Base-by-base conservation (phyloP, 2,888 invertebrate genomes). In the Acronicta alni region DNA sequence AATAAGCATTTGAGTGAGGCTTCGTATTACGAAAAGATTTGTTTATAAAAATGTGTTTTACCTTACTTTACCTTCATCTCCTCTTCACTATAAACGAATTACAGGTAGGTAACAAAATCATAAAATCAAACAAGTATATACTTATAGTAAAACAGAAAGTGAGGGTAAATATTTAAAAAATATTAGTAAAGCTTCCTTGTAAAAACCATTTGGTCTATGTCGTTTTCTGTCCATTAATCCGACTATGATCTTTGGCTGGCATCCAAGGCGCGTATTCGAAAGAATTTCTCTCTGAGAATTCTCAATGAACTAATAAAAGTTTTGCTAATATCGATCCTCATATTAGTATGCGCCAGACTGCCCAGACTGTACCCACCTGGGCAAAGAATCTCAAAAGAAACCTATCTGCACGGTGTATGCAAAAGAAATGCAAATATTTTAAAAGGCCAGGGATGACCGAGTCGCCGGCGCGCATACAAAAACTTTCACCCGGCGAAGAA, bases 341-440 rank as follows among this genome's bases (percentile, higher is more conserved):
- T 69, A 74, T 74, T 74, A 66, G 71, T 73, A 74, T 74, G 59
- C 63, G 37, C 53, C 42, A 60, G 58, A 72, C 68, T 60, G 60
- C 61, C 32, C 58, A 46, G 53, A 52, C 62, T 59, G 55, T 57
- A 61, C 71, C 64, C 66, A 67, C 74, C 68, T 75, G 68, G 63
- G 64, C 76, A 72, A 82, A 75, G 81, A 79, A 84, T 81, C 77
- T 75, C 68, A 73, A 61, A 83, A n/a, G n/a, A n/a, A 86, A 84
- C 78, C 75, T 80, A 82, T 78, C 80, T 75, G 69, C 79, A 76
- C 75, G 72, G 66, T 77, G 80, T 85, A 82, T 86, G 86, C 83
- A 85, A 85, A 86, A 87, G 87, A 87, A 90, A 92, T 90, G 89
- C 89, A 89, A 91, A 89, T 90, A 88, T 87, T 80, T 89, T 88